Evolutionary conservation across 2,797 vertebrate genomes (phyloP), one percentile per base, ranked within the genome.

Genomic region (Martes flavigula): DNA sequence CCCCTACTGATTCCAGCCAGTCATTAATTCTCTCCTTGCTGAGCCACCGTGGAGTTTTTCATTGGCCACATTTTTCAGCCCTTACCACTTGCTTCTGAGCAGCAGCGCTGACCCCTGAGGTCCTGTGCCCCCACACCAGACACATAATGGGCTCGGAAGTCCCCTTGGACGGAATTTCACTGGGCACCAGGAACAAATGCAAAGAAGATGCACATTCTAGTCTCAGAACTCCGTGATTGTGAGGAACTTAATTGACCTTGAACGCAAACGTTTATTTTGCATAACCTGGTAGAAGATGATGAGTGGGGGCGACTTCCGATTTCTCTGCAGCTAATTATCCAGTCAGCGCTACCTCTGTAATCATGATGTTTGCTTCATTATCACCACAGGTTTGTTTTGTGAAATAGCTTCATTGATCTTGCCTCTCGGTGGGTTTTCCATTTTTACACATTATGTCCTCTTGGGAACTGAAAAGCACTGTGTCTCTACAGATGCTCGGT

Each of bases 321-420:
- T 96, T 97, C 83, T 90, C 64, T 14, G 87, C 84, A 98, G 97
- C 60, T 32, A 95, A 97, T 38, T 85, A 30, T 89, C 95, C 18
- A 96, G 91, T 88, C 88, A 97, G 68, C 4, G 35, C 43, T 96
- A 60, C 17, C 77, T 97, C 87, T 96, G 72, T 96, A 98, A 95
- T 94, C 95, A 97, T 88, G 56, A 64, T 88, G 96, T 98, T 94
- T 97, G 87, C 60, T 98, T 97, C 95, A 87, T 96, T 98, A 98
- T 93, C n/a, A 86, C 68, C 84, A 90, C 7, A 60, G 95, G 75
- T 87, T 96, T 96, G 87, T 96, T 96, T 97, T 97, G 78, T 86
- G 97, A 97, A 96, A 97, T 88, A 20, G 9, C 94, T 89, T 97
- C 94, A 97, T 92, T 95, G 64, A 97, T 98, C 84, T 98, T 94